phyloP scores from a whole-genome alignment of 2,888 invertebrate genomes.

The Leucophenga maculata region DNA sequence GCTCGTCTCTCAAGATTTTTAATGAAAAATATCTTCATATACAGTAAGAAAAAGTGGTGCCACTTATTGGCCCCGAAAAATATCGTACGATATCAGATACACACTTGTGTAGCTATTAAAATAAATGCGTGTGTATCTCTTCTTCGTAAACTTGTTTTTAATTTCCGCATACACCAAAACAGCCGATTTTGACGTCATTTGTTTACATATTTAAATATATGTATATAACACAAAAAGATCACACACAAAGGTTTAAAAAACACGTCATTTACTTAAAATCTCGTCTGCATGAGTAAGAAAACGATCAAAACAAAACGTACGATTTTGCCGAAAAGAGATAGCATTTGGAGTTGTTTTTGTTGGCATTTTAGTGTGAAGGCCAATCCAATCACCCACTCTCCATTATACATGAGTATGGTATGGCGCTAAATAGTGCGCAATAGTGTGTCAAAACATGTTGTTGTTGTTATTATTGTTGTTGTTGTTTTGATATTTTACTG shows the following conservation, averaged over 20 bases:
- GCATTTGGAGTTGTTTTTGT: slow-evolving; percentile 40
- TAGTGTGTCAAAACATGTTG: slow-evolving; percentile 36
- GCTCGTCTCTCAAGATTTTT: slow-evolving; percentile 44
- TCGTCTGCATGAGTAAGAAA: slow-evolving; percentile 16
- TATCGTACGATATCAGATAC: too few species aligned
- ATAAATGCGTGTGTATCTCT: slow-evolving; percentile 33
- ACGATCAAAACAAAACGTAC: slow-evolving; percentile 62
- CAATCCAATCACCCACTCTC: slow-evolving; percentile 27
- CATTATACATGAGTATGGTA: too few species aligned
- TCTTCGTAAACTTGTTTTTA: slow-evolving; percentile 29
- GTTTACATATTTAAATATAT: slow-evolving; percentile 44
- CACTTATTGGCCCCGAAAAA: slow-evolving; percentile 32
- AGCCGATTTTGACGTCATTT: slow-evolving; percentile 55
- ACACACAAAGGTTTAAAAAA: slow-evolving; percentile 12
- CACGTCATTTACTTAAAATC: slow-evolving; percentile 1
- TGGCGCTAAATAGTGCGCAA: slow-evolving; percentile 46
- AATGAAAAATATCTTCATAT: not conserved
- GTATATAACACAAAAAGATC: not conserved
- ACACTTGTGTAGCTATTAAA: not conserved
- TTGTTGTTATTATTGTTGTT: too few species aligned
- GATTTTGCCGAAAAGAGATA: slow-evolving; percentile 68
- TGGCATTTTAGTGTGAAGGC: slow-evolving; percentile 43
- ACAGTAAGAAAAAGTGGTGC: slow-evolving; percentile 37
- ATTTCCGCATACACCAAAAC: slow-evolving; percentile 50
- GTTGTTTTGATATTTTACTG: slow-evolving; percentile 33